Percentiles rank a stretch among this genome's conserved stretches.
Conservation (phyloP, 2,888 invertebrate genomes). For the Trachelus iudaicus region DNA sequence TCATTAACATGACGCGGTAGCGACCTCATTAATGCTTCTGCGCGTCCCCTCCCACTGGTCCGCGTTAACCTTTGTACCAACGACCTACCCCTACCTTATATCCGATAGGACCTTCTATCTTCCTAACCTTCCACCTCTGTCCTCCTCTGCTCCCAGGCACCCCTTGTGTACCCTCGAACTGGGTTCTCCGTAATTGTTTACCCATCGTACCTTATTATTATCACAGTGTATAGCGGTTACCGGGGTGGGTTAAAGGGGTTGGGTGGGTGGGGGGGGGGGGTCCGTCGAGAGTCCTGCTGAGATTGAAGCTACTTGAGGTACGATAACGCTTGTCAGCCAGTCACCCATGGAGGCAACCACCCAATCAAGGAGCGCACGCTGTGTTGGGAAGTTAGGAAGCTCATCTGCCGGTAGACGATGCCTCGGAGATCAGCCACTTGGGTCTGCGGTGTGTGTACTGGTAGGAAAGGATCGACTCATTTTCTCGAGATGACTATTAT, state of each 20-base stretch:
- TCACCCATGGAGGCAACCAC: not conserved
- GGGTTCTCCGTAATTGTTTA: constrained; percentile 35
- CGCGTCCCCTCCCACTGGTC: constrained; percentile 1
- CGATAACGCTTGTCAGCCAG: not conserved
- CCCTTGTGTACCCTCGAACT: not conserved
- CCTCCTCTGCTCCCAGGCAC: not conserved
- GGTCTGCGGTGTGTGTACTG: not conserved
- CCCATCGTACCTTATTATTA: constrained; percentile 38
- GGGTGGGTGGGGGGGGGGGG: not conserved
- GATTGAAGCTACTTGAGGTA: not conserved
- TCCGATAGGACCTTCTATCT: constrained; percentile 1
- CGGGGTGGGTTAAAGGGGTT: constrained; percentile 14
- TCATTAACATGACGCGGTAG: constrained; percentile 38
- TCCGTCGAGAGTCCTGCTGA: not conserved
- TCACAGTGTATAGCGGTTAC: constrained; percentile 30
- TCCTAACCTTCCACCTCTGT: not conserved
- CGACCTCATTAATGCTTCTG: constrained; percentile 42
- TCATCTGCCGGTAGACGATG: not conserved
- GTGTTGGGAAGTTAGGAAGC: not conserved
- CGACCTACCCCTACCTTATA: constrained; percentile 3
- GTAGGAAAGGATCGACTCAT: not conserved
- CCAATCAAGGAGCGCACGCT: not conserved
- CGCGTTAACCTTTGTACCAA: constrained; percentile 12
- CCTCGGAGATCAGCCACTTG: not conserved
- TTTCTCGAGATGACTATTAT: not conserved